These are phyloP conservation scores for Dicranocentrus wangi DNA, from an alignment of 2,888 invertebrate species.

Conservation along the genomic window DNA sequence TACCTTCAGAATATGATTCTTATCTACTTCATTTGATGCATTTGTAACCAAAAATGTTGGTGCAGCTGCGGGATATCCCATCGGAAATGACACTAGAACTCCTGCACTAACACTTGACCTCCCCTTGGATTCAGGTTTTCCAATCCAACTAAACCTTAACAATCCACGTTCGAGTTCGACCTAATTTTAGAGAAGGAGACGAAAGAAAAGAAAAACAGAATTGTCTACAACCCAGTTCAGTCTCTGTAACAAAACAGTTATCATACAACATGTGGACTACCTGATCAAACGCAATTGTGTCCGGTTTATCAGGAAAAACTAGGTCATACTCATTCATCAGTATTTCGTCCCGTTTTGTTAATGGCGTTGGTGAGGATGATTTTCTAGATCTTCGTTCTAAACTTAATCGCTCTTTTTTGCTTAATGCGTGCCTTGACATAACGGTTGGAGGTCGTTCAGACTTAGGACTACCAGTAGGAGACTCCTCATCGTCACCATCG, in stretches of 20 bases:
- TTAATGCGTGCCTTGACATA: conserved; percentile 29
- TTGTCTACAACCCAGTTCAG: no score
- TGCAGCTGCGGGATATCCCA: conserved; percentile 82
- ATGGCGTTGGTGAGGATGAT: conserved; percentile 52
- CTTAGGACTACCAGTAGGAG: conserved; percentile 58
- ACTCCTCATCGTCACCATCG: conserved; percentile 56
- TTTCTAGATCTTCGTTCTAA: conserved; percentile 55
- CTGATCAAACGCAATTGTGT: conserved; percentile 71
- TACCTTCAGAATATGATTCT: conserved; percentile 85
- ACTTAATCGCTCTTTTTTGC: conserved; percentile 41
- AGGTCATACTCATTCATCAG: conserved; percentile 69
- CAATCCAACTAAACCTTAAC: conserved; percentile 71
- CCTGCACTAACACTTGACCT: conserved; percentile 75
- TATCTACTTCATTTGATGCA: conserved; percentile 82
- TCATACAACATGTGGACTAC: no score
- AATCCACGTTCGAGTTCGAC: conserved; percentile 68
- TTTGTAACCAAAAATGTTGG: conserved; percentile 81
- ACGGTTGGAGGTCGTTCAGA: conserved; percentile 32
- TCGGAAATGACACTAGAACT: conserved; percentile 82
- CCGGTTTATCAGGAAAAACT: conserved; percentile 63
- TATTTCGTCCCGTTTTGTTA: conserved; percentile 67
- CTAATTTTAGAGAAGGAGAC: no score
- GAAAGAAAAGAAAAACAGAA: no score
- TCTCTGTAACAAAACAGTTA: no score
- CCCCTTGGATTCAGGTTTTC: conserved; percentile 59